Base-by-base conservation (phyloP, 1,140 invertebrate species). In the Mactra quadrangularis region DNA sequence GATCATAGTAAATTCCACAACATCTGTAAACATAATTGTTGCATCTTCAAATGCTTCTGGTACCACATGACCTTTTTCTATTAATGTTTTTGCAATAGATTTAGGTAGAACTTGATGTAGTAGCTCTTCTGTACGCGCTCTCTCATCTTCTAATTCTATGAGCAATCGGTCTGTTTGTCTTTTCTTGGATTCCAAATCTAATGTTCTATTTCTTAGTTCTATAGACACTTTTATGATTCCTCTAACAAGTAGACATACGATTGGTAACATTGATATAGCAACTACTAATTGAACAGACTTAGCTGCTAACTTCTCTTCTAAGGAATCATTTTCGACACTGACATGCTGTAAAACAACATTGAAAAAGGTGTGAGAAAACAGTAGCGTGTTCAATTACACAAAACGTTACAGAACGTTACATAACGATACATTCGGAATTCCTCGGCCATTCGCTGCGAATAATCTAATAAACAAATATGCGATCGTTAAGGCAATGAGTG, bases 1-100 rank as follows among this genome's bases (percentile, higher is more conserved):
- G 3, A 96, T 89, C 68, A 94, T 94, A 0, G 96, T 96, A 87
- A 96, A 96, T 1, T 95, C 96, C 2, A 96, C 96, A 79, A 96
- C 96, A 86, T 96, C 96, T 87, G 96, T 96, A 90, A 96, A 96
- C 91, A 96, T 96, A 29, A 84, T 47, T 0, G 82, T 83, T 25
- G 41, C 82, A 19, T 60, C 22, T 19, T 47, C 13, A 53, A 47
- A 81, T 1, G 60, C 17, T 53, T 84, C 83, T 1, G 83, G 76
- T 41, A 64, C 1, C 22, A 55, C 45, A 29, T 17, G 27, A 3
- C 62, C 41, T 45, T 74, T 71, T 22, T 72, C 22, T 19, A 57
- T 66, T 9, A 82, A 22, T 31, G 25, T 53, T 33, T 41, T 57
- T 15, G 83, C 83, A 45, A 83, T 47, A 19, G 82, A 68, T 22